Conservation (phyloP, 2,888 invertebrate genomes). For the Drosophila nigricruria region DNA sequence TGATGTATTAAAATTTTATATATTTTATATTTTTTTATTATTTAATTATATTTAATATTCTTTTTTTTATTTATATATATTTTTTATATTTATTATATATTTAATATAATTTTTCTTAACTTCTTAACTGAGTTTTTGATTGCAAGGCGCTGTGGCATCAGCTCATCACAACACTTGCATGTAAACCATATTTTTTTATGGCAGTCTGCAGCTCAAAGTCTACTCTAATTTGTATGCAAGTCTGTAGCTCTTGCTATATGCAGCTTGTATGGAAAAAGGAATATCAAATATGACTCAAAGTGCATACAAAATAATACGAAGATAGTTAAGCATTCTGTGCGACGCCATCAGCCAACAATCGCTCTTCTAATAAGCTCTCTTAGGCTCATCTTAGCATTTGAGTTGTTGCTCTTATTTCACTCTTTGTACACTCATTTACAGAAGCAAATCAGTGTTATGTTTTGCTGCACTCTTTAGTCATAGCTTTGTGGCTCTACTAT, state of each 20-base stretch:
- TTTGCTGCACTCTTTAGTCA: not conserved
- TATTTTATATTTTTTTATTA: too few species aligned
- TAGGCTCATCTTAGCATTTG: not conserved
- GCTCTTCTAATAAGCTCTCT: not conserved
- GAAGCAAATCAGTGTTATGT: not conserved
- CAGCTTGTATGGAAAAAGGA: not conserved
- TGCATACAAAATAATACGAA: not conserved
- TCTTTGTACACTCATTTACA: not conserved
- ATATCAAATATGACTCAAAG: not conserved
- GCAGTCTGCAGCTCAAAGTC: not conserved
- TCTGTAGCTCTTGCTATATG: not conserved
- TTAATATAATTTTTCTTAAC: not conserved
- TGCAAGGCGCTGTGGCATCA: not conserved
- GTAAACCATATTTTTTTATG: not conserved
- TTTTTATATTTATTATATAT: not conserved
- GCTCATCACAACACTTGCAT: not conserved
- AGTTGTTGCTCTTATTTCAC: not conserved
- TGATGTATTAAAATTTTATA: too few species aligned
- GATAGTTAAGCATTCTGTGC: not conserved
- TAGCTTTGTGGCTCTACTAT: not conserved
- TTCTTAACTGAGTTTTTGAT: not conserved
- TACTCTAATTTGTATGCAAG: constrained; percentile 1
- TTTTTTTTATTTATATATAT: too few species aligned
- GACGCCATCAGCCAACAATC: too few species aligned
- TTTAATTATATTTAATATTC: too few species aligned